phyloP scores from a whole-genome alignment of 2,888 invertebrate genomes.

The Diachrysia chrysitis region DNA sequence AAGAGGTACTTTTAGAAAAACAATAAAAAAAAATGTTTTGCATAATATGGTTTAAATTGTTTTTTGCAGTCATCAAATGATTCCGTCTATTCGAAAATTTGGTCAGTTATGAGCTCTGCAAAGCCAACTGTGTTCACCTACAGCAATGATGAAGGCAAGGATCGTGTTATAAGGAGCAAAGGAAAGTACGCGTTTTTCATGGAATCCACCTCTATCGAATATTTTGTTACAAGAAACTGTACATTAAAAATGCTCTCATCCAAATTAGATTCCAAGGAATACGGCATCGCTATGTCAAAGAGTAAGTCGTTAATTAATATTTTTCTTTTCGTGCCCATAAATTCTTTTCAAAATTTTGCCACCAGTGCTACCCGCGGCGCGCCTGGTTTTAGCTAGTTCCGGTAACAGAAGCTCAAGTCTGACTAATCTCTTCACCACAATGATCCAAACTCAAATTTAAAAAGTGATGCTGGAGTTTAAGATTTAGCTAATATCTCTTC shows the following conservation, averaged over 20 bases:
- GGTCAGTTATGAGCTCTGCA: slow-evolving; percentile 95
- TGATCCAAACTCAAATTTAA: no score
- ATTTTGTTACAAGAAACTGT: slow-evolving; percentile 94
- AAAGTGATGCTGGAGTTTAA: no score
- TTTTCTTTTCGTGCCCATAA: no score
- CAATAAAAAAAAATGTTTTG: no score
- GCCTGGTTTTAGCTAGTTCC: no score
- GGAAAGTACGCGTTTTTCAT: slow-evolving; percentile 97
- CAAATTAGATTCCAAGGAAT: slow-evolving; percentile 94
- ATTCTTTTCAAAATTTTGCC: no score
- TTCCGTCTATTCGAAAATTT: slow-evolving; percentile 95
- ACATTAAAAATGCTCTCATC: slow-evolving; percentile 94
- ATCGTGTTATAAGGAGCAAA: slow-evolving; percentile 92
- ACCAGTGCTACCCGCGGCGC: no score
- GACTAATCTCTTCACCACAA: no score
- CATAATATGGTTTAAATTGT: not conserved
- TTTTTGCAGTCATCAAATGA: slow-evolving; percentile 93
- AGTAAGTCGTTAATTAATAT: slow-evolving; percentile 89
- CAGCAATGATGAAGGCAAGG: slow-evolving; percentile 95
- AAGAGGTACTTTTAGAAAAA: no score
- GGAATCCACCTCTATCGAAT: slow-evolving; percentile 98
- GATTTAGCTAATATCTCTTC: no score
- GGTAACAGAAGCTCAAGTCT: no score
- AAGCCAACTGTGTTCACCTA: slow-evolving; percentile 94
- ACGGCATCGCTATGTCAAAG: slow-evolving; percentile 95